A percentile compares a stretch with the other conserved stretches of the same genome.
phyloP scores from a whole-genome alignment of 2,113 vertebrate genomes.

The Syngnathus scovelli region DNA sequence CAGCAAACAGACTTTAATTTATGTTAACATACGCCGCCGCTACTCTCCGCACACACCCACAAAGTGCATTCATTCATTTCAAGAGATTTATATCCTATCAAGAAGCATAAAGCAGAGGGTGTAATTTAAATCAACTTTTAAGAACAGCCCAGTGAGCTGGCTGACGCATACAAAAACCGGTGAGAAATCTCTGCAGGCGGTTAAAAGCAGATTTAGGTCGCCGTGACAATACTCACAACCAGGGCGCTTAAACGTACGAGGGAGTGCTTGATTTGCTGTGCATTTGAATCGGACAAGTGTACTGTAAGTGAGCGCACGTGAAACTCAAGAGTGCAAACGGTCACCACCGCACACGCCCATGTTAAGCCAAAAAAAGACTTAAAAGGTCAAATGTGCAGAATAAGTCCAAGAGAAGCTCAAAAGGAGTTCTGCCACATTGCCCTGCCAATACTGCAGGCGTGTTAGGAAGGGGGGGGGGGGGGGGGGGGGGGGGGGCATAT shows the following conservation, averaged over 20 bases:
- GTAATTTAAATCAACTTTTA: constrained; percentile 73
- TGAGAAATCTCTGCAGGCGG: constrained; percentile 25
- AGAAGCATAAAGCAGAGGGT: constrained; percentile 63
- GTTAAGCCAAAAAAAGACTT: constrained; percentile 19
- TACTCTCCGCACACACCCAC: constrained; percentile 10
- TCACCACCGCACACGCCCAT: constrained; percentile 6
- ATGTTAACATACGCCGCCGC: constrained; percentile 64
- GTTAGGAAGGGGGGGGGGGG: constrained; percentile 54
- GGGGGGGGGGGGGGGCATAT: constrained; percentile 28
- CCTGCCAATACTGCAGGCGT: constrained; percentile 15
- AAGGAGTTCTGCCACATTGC: constrained; percentile 33
- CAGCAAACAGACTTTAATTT: constrained; percentile 66
- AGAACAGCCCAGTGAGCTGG: constrained; percentile 50
- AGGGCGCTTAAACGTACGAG: constrained; percentile 39
- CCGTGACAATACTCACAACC: constrained; percentile 34
- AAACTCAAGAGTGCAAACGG: constrained; percentile 7
- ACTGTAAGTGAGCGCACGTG: constrained; percentile 9
- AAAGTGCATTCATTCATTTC: constrained; percentile 67
- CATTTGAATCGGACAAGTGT: constrained; percentile 32
- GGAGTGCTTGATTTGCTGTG: constrained; percentile 39
- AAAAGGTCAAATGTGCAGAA: constrained; percentile 54
- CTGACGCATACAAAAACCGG: constrained; percentile 51
- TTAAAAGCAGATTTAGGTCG: constrained; percentile 54
- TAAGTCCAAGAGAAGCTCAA: constrained; percentile 39
- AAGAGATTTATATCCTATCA: constrained; percentile 76